These are phyloP conservation scores for Poecilus cupreus DNA, from an alignment of 2,888 invertebrate species.

Conservation along the genomic window DNA sequence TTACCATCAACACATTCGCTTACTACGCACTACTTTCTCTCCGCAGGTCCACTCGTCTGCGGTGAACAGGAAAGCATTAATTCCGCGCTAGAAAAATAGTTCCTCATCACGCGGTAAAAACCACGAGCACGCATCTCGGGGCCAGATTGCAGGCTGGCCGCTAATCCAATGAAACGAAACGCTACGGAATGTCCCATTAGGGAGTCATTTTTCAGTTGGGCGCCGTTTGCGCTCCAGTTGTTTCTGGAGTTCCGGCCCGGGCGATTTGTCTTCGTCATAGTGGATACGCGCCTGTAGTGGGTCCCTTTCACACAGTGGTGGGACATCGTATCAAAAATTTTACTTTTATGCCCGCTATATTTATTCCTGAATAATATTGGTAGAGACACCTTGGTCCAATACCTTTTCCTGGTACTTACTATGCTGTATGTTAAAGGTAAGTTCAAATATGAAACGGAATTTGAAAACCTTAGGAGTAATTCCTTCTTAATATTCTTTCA, in stretches of 20 bases:
- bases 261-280: slow-evolving; percentile 35
- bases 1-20: too few relatives aligned
- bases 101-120: not conserved
- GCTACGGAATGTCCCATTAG: slow-evolving; percentile 43
- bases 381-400: too few relatives aligned
- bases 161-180: slow-evolving; percentile 29
- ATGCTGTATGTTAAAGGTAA: too few relatives aligned
- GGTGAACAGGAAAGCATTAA: not conserved
- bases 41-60: too few relatives aligned
- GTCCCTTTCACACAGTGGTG: not conserved
- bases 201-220: slow-evolving; percentile 41
- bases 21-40: too few relatives aligned
- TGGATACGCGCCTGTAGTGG: not conserved
- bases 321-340: too few relatives aligned
- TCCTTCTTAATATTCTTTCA: too few relatives aligned
- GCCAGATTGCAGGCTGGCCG: not conserved
- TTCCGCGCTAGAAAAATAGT: not conserved
- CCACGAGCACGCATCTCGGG: not conserved
- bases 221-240: slow-evolving; percentile 6
- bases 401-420: too few relatives aligned
- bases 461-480: too few relatives aligned
- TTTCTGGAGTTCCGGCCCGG: not conserved
- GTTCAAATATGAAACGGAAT: too few relatives aligned
- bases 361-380: too few relatives aligned
- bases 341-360: too few relatives aligned